Base-by-base conservation (phyloP, 2,113 vertebrate species). In the Phycodurus eques region DNA sequence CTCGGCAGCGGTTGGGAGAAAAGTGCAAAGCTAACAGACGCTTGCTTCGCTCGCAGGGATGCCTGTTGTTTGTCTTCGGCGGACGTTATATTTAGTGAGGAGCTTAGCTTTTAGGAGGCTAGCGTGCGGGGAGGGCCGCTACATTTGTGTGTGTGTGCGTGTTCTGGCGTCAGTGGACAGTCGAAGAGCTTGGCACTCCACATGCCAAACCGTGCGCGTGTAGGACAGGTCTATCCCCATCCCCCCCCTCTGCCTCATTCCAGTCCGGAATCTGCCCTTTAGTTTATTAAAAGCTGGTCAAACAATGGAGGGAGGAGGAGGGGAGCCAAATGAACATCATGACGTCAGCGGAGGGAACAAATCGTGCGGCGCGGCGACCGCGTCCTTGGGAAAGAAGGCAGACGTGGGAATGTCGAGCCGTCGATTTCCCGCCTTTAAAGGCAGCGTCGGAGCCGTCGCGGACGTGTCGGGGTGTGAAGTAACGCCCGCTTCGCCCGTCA, bases 11-110 rank as follows among this genome's bases (percentile, higher is more conserved):
- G 46, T 27, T 14, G 12, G 6, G 43, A 4, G 14, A 7, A 66
- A 86, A 89, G 76, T 85, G 80, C 78, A 89, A 90, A 85, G 87
- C 88, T 90, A 88, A 91, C 89, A 83, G 77, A 62, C 85, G 86
- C 84, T 91, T 86, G 86, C 84, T 91, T 86, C 90, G 79, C 80
- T 72, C 92, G 85, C 72, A 82, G 69, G 71, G 49, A 44, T 44
- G 60, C 76, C 85, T 80, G 84, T 80, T 86, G 91, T 93, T 89
- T 85, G 92, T 94, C 90, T 95, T 90, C 85, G 94, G 94, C 80
- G 91, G 78, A 85, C 89, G 31, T 35, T 96, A 93, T 94, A 94
- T 96, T 93, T 95, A 96, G 94, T 86, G 83, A 84, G 89, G 84
- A 85, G 92, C 90, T 92, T 88, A 93, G 92, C 86, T 88, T 89